phyloP scores from a whole-genome alignment of 2,113 vertebrate species.

The Uria aalge region DNA sequence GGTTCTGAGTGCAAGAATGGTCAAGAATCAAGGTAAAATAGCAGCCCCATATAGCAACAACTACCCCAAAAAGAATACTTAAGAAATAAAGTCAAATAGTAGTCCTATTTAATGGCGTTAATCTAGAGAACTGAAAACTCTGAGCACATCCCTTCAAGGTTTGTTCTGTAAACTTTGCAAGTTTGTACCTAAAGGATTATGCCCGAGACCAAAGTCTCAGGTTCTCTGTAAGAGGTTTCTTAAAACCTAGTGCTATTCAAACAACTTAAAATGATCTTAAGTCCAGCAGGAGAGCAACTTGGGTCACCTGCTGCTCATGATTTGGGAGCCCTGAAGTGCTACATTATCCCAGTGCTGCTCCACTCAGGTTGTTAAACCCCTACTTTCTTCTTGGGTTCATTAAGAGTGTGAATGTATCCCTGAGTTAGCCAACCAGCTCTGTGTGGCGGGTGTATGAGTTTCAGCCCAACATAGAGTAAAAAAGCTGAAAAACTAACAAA shows the following conservation, averaged over 20 bases:
- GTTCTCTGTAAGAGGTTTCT: neutral
- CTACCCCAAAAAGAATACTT: neutral
- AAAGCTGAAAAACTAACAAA: neutral
- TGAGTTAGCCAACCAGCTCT: neutral
- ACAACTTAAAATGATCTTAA: neutral
- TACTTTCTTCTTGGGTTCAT: neutral
- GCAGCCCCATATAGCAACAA: neutral
- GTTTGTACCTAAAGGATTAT: neutral
- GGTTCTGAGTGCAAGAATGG: neutral
- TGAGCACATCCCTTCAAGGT: neutral
- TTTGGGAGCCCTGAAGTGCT: neutral
- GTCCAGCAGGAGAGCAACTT: neutral
- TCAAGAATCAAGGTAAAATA: neutral
- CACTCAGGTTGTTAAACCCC: neutral
- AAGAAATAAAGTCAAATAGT: neutral
- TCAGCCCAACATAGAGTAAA: neutral
- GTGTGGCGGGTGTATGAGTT: rapidly evolving
- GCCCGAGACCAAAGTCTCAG: neutral
- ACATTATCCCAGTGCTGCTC: neutral
- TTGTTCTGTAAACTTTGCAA: neutral
- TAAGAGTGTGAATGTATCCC: neutral
- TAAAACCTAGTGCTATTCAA: neutral
- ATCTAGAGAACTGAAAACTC: neutral
- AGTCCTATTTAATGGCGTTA: neutral
- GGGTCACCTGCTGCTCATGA: neutral